Conservation (phyloP, 2,797 vertebrate species). For the Stomatorhinus walkeri region DNA sequence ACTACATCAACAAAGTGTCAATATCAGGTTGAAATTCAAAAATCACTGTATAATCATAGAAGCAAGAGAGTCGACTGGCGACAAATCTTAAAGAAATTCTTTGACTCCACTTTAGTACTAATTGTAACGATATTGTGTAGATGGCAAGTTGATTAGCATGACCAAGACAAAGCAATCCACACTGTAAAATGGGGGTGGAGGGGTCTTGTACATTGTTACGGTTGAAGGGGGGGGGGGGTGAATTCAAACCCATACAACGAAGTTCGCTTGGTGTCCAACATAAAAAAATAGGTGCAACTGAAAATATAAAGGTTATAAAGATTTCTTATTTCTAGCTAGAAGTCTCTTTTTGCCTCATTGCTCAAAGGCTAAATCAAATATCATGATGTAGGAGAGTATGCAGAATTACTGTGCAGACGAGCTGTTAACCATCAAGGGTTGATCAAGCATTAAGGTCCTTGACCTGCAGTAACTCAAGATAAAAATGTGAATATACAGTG, state of each 20-base stretch:
- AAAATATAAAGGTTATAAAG: neutral
- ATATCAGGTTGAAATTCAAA: neutral
- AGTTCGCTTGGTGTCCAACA: neutral
- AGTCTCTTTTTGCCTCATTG: neutral
- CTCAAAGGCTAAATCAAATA: neutral
- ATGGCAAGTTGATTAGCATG: neutral
- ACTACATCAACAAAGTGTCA: neutral
- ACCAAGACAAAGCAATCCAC: neutral
- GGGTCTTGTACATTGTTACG: neutral
- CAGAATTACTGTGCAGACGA: neutral
- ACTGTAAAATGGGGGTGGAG: neutral
- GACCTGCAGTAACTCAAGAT: neutral
- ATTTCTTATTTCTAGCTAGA: neutral
- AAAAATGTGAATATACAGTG: conserved; percentile 12
- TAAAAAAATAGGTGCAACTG: neutral
- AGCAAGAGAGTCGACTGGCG: neutral
- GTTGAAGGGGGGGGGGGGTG: conserved; percentile 27
- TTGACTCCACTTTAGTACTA: neutral
- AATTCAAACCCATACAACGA: conserved; percentile 29
- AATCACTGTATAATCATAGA: neutral
- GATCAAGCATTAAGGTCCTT: neutral
- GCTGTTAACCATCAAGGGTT: neutral
- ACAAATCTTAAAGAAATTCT: neutral
- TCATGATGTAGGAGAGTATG: neutral
- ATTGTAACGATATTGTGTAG: neutral